phyloP scores from a whole-genome alignment of 1,140 invertebrate species.

The Episyrphus balteatus region DNA sequence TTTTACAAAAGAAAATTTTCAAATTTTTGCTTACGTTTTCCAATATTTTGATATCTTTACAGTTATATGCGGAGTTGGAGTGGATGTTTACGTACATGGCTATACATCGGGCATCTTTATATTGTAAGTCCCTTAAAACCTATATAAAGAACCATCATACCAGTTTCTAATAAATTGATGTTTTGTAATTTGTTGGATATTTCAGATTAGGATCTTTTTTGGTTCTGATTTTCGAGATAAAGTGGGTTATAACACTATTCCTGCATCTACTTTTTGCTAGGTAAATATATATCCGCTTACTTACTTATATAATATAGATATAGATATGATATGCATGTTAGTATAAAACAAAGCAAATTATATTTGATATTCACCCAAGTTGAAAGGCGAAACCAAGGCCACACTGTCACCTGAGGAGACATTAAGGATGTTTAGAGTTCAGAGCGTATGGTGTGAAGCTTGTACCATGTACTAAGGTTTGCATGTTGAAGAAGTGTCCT shows the following conservation, averaged over 20 bases:
- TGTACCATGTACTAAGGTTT: not conserved
- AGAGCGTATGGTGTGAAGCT: too few species aligned
- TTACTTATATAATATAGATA: not conserved
- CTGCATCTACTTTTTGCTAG: conserved; percentile 24
- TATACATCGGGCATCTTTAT: conserved; percentile 28
- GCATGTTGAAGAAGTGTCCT: too few species aligned
- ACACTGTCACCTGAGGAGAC: too few species aligned
- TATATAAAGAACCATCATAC: conserved; percentile 1
- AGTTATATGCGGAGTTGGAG: conserved; percentile 33
- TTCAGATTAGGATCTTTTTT: conserved; percentile 27
- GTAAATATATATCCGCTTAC: conserved; percentile 13
- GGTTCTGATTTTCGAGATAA: conserved; percentile 30
- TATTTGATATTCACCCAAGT: not conserved
- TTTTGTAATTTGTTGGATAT: conserved; percentile 5
- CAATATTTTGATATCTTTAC: conserved; percentile 19
- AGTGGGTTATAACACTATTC: conserved; percentile 32
- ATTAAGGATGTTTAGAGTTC: not conserved
- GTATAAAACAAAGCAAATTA: not conserved
- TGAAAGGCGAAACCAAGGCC: not conserved
- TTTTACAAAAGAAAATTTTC: too few species aligned
- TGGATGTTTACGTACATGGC: conserved; percentile 31
- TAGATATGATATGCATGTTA: not conserved
- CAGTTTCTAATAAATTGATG: conserved; percentile 4
- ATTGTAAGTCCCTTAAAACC: conserved; percentile 19
- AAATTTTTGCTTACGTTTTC: too few species aligned